Evolutionary conservation across 2,797 vertebrate species (phyloP).

Genomic region (Carcharodon carcharias): DNA sequence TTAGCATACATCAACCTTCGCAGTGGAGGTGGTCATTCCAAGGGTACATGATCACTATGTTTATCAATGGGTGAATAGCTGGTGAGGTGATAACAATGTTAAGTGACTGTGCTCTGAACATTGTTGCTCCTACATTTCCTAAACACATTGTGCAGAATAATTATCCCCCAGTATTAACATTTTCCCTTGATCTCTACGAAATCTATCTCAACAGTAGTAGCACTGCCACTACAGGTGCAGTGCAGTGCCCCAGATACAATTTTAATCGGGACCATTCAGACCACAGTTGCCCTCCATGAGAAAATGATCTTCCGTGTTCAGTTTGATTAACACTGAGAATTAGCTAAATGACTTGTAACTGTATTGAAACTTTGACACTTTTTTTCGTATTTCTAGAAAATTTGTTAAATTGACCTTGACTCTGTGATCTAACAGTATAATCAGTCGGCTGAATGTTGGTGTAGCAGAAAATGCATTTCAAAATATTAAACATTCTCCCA

Average conservation of each 20-base stretch:
- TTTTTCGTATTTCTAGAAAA: neutral
- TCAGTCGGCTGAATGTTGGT: neutral
- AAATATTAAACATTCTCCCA: neutral
- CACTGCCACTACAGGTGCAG: neutral
- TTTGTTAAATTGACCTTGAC: neutral
- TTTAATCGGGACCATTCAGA: neutral
- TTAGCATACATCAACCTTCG: neutral
- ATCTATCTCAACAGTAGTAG: neutral
- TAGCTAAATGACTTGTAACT: neutral
- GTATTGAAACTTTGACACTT: neutral
- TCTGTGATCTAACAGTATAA: neutral
- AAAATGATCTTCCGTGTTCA: neutral
- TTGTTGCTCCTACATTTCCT: neutral
- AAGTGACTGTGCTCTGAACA: neutral
- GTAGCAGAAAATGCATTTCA: neutral
- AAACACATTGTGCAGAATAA: neutral
- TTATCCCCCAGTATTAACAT: neutral
- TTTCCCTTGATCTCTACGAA: neutral
- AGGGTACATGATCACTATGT: neutral
- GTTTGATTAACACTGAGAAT: neutral
- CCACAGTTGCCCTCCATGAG: neutral
- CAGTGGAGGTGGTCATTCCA: neutral
- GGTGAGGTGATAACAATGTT: neutral
- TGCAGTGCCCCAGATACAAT: neutral
- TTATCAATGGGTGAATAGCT: neutral